Evolutionary conservation across 2,797 vertebrate species (phyloP).

Genomic region (Crocidura indochinensis): DNA sequence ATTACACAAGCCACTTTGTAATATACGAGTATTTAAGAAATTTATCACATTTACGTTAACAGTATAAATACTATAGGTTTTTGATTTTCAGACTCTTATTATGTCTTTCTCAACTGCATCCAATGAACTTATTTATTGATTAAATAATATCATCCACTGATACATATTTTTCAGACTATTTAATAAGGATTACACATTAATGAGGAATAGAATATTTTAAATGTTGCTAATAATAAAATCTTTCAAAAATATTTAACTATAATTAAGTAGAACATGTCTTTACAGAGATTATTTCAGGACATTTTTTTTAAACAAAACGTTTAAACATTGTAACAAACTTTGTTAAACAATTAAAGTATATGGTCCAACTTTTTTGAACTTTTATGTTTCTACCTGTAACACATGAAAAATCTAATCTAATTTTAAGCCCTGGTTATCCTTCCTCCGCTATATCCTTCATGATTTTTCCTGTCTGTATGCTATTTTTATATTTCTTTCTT

Average conservation of each 20-base stretch:
- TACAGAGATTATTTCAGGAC: constrained; percentile 5
- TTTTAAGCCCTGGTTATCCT: background rate
- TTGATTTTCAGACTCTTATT: constrained; percentile 75
- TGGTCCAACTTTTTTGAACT: background rate
- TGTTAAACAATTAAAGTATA: background rate
- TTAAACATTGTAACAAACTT: background rate
- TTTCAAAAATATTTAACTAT: constrained; percentile 53
- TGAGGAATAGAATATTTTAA: constrained; percentile 66
- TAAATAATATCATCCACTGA: constrained; percentile 76
- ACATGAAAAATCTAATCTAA: too few species aligned
- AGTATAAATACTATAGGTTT: constrained; percentile 28
- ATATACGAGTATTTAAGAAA: constrained; percentile 35
- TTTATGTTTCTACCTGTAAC: background rate
- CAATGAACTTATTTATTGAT: constrained; percentile 82
- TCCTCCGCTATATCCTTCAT: background rate
- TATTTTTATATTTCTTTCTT: background rate
- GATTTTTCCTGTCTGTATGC: too few species aligned
- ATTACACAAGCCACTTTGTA: background rate
- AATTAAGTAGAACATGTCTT: constrained; percentile 31
- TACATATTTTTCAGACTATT: constrained; percentile 22
- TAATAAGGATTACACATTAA: constrained; percentile 19
- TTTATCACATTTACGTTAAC: constrained; percentile 71
- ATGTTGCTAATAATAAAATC: constrained; percentile 67
- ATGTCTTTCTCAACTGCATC: constrained; percentile 71
- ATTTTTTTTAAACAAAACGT: background rate